These are phyloP conservation scores for Falco naumanni DNA, from an alignment of 2,797 vertebrate species.

Conservation along the genomic window DNA sequence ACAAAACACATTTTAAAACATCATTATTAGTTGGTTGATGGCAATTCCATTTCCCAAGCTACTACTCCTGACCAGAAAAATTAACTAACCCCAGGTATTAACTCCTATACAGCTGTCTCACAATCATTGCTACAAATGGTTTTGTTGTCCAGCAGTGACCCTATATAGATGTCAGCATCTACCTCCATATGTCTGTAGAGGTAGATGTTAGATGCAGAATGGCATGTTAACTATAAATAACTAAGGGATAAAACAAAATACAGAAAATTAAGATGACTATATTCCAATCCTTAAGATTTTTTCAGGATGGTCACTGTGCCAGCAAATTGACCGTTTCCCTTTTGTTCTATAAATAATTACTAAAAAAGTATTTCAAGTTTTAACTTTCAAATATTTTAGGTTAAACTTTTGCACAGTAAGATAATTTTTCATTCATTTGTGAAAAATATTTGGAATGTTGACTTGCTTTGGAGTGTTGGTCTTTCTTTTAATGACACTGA, in stretches of 20 bases:
- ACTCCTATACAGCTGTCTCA: neutral
- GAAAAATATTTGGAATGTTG: neutral
- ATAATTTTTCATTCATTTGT: neutral
- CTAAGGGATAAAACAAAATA: neutral
- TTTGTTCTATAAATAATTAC: neutral
- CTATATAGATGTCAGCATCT: neutral
- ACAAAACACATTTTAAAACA: neutral
- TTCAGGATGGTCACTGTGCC: neutral
- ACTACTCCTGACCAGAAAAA: neutral
- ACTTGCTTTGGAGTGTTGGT: neutral
- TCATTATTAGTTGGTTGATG: neutral
- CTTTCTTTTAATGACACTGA: neutral
- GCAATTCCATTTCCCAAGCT: neutral
- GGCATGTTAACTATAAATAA: neutral
- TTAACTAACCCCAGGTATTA: neutral
- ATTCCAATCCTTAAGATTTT: neutral
- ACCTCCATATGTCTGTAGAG: neutral
- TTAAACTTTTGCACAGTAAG: neutral
- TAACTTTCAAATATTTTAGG: neutral
- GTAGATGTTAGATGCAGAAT: neutral
- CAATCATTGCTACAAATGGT: neutral
- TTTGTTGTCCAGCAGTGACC: neutral
- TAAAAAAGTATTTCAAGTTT: neutral
- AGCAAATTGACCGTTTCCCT: neutral
- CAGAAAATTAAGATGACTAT: neutral